Evolutionary conservation across 1,140 invertebrate species (phyloP), one percentile per base, ranked within the genome.

Genomic region (Drosophila malerkotliana): DNA sequence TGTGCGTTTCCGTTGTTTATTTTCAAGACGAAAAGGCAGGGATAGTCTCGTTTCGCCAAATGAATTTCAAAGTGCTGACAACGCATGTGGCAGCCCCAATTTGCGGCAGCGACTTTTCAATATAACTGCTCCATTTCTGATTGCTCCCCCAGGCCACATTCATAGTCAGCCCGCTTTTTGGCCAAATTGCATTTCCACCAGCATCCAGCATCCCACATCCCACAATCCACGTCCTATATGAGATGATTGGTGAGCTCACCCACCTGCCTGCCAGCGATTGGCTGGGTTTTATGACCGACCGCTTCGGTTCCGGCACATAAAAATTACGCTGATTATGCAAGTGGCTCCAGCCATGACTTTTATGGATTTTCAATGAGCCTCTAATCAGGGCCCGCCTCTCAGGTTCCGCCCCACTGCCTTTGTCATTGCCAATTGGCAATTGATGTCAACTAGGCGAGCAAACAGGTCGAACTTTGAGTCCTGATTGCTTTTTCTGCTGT

Each of bases 61-160:
- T 88, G 83, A 88, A 83, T 88, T 88, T 79, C 66, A 78, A 88
- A 79, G 79, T 77, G 84, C 83, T 88, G 79, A 89, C 75, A 71
- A 21, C 67, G 67, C 67, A 71, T 12, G 44, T 44, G 41, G 32
- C 59, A 62, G 49, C 37, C 51, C 30, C 44, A 37, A 45, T 41
- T 45, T 62, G 9, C 8, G 15, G 9, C 30, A 60, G 61, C 37
- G 64, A 69, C 60, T 85, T 85, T 85, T 72, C 81, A 85, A 85
- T 85, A 82, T 82, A 79, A 59, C 73, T 28, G 61, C 71, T 63
- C 39, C 56, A 51, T 56, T 64, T 49, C 67, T 88, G 83, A 88
- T 88, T 88, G 83, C 79, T 88, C 83, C 83, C 84, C 48, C 60
- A 88, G 76, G 83, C 62, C 72, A 79, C 71, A 88, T 88, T 72